These are phyloP conservation scores for Villa cingulata DNA, from an alignment of 2,888 invertebrate genomes.

Conservation along the genomic window DNA sequence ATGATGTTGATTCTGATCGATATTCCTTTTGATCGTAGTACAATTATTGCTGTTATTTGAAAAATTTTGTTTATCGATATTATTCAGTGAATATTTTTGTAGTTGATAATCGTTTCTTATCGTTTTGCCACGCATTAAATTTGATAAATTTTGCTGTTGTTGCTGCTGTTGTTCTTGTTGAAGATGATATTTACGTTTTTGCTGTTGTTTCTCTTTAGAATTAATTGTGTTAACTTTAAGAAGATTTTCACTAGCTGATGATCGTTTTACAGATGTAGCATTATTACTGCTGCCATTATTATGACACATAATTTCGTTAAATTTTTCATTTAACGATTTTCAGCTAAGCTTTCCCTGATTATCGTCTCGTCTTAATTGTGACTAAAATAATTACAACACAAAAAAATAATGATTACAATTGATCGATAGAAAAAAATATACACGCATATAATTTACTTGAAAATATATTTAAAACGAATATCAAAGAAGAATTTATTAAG, in stretches of 20 bases:
- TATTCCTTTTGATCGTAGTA: not conserved
- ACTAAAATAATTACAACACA: slow-evolving; percentile 23
- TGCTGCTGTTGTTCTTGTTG: not conserved
- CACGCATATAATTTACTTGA: not conserved
- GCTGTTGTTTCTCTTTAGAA: not conserved
- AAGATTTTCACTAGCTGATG: not conserved
- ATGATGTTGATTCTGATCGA: slow-evolving; percentile 11
- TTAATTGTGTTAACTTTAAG: slow-evolving; percentile 3
- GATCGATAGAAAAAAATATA: no score
- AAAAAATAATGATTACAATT: not conserved
- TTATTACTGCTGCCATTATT: not conserved
- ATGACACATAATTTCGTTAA: not conserved
- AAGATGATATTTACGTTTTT: not conserved
- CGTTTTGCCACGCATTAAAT: not conserved
- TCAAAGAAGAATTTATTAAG: not conserved
- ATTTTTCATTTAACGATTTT: slow-evolving; percentile 26
- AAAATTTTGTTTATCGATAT: no score
- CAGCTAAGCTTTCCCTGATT: slow-evolving; percentile 36
- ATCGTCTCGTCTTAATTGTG: slow-evolving; percentile 35
- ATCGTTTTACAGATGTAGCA: not conserved
- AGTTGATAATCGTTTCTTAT: not conserved
- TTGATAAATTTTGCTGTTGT: not conserved
- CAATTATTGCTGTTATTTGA: not conserved
- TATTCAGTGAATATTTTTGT: not conserved
- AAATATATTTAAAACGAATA: not conserved